These are phyloP conservation scores for Syngnathus floridae DNA, from an alignment of 2,113 vertebrate species.

Conservation along the genomic window DNA sequence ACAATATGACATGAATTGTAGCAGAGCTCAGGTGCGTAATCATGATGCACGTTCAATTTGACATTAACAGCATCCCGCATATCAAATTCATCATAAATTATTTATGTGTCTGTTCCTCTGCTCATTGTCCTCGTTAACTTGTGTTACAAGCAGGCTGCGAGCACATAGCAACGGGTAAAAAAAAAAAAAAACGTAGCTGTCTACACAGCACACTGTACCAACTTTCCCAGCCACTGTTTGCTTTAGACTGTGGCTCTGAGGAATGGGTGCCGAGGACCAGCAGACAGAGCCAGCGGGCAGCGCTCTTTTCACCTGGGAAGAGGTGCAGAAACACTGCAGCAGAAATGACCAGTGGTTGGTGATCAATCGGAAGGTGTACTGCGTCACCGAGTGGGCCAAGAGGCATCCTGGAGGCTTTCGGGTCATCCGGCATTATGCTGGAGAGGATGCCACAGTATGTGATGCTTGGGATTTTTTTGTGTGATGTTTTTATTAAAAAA, in stretches of 20 bases:
- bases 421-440: conserved; percentile 83
- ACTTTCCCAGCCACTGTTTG: not conserved
- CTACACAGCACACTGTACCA: not conserved
- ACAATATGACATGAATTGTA: not conserved
- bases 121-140: conserved; percentile 22
- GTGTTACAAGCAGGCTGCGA: conserved; percentile 7
- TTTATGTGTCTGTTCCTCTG: conserved; percentile 22
- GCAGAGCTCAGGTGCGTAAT: not conserved
- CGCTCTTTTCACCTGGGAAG: conserved; percentile 80
- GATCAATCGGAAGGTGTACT: conserved; percentile 88
- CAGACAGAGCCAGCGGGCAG: conserved; percentile 28
- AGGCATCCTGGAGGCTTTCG: conserved; percentile 83
- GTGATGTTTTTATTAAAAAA: not conserved
- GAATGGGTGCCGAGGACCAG: conserved; percentile 45
- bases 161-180: conserved; percentile 33
- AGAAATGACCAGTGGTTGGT: conserved; percentile 87
- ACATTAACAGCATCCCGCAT: not conserved
- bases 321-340: conserved; percentile 82
- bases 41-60: not conserved
- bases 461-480: conserved; percentile 6
- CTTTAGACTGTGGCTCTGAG: conserved; percentile 1
- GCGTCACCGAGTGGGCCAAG: conserved; percentile 81
- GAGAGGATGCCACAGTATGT: conserved; percentile 89
- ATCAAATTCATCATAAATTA: conserved; percentile 38
- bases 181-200: not conserved